Evolutionary conservation across 2,797 vertebrate species (phyloP).

Genomic region (Mycteria americana): DNA sequence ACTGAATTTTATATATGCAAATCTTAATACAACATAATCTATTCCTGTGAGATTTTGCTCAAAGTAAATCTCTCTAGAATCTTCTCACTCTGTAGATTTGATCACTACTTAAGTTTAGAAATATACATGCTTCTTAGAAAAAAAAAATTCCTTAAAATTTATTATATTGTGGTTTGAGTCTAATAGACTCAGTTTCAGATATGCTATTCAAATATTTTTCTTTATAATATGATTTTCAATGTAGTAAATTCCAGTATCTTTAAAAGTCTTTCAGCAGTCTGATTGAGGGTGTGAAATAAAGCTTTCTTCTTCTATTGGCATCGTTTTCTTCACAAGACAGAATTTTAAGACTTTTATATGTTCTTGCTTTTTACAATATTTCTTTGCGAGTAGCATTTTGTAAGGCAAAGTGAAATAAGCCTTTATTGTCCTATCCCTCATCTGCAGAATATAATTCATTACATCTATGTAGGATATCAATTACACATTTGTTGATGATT

Average conservation of each 20-base stretch:
- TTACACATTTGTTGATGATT: not conserved
- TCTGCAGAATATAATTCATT: not conserved
- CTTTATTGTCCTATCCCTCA: not conserved
- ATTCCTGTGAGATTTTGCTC: not conserved
- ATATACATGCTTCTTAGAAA: not conserved
- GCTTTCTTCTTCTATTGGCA: not conserved
- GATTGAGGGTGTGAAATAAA: not conserved
- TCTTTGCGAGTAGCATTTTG: not conserved
- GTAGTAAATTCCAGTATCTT: not conserved
- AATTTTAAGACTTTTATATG: not conserved
- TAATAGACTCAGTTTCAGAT: not conserved
- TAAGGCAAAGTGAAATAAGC: not conserved
- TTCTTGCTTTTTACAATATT: not conserved
- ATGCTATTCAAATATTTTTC: not conserved
- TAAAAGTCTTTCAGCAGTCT: not conserved
- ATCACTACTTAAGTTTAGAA: not conserved
- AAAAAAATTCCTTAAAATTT: not conserved
- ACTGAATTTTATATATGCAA: not conserved
- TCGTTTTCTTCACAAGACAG: not conserved
- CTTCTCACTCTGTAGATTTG: not conserved
- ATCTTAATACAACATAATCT: not conserved
- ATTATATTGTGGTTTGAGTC: not conserved
- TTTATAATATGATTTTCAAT: not conserved
- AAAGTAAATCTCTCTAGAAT: not conserved
- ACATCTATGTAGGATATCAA: not conserved